Evolutionary conservation across 2,113 vertebrate species (phyloP).

Genomic region (Cyprinodon tularosa): DNA sequence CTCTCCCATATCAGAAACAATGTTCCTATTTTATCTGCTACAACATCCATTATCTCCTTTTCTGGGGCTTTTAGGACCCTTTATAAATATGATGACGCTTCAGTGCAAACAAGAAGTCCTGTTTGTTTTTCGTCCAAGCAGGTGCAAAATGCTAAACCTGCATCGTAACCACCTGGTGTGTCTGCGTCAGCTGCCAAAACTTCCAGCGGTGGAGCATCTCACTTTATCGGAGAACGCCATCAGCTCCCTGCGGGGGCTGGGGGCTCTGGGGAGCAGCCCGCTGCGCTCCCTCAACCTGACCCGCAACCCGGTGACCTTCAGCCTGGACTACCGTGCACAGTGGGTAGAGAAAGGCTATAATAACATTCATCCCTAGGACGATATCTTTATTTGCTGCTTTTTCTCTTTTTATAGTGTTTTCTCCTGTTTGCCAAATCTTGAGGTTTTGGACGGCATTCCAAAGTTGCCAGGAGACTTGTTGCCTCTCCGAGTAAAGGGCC

Average conservation of each 20-base stretch:
- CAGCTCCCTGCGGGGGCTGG: constrained; percentile 83
- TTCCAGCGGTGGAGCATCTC: constrained; percentile 89
- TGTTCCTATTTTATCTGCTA: not conserved
- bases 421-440: constrained; percentile 93
- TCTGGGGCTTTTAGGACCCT: not conserved
- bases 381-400: not conserved
- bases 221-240: constrained; percentile 92
- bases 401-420: constrained; percentile 84
- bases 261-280: constrained; percentile 78
- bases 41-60: not conserved
- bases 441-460: constrained; percentile 89
- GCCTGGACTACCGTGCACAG: constrained; percentile 87
- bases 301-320: constrained; percentile 92
- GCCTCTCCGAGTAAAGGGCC: constrained; percentile 60
- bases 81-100: not conserved
- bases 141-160: constrained; percentile 92
- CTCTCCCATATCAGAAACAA: not conserved
- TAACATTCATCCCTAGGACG: not conserved
- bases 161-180: constrained; percentile 89
- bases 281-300: constrained; percentile 85
- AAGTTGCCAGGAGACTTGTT: constrained; percentile 88
- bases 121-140: constrained; percentile 64
- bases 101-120: not conserved
- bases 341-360: constrained; percentile 60
- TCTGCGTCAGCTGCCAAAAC: constrained; percentile 91